phyloP scores from a whole-genome alignment of 2,797 vertebrate species.

The Argya squamiceps region DNA sequence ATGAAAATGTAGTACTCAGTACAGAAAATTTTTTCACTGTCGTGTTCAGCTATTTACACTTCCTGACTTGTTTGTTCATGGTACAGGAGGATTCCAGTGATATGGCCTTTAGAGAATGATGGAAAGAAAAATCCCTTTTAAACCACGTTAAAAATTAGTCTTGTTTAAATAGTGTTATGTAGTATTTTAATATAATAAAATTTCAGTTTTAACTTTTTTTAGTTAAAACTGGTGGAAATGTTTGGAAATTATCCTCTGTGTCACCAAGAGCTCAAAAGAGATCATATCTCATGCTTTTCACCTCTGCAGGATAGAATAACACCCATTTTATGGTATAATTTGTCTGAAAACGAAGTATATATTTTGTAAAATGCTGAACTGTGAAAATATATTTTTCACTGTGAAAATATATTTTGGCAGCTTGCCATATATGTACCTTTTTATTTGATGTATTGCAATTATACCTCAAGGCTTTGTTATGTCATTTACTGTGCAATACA shows the following conservation, averaged over 20 bases:
- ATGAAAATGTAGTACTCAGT: not conserved
- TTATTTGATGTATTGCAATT: not conserved
- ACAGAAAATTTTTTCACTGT: not conserved
- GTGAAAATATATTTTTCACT: not conserved
- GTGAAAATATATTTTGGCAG: not conserved
- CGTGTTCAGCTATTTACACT: not conserved
- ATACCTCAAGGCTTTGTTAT: conserved; percentile 26
- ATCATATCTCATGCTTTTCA: not conserved
- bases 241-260: not conserved
- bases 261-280: not conserved
- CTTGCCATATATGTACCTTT: not conserved
- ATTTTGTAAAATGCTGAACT: no score
- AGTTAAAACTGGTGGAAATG: not conserved
- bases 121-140: not conserved
- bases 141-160: not conserved
- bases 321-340: not conserved
- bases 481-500: not conserved
- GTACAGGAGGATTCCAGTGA: not conserved
- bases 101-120: not conserved
- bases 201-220: not conserved
- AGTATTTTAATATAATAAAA: not conserved
- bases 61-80: not conserved
- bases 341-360: not conserved
- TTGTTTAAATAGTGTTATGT: not conserved
- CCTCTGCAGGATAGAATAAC: not conserved